A percentile compares a stretch with the other conserved stretches of the same genome.
Evolutionary conservation across 2,113 vertebrate genomes (phyloP).

Genomic region (Antechinus stuartii): DNA sequence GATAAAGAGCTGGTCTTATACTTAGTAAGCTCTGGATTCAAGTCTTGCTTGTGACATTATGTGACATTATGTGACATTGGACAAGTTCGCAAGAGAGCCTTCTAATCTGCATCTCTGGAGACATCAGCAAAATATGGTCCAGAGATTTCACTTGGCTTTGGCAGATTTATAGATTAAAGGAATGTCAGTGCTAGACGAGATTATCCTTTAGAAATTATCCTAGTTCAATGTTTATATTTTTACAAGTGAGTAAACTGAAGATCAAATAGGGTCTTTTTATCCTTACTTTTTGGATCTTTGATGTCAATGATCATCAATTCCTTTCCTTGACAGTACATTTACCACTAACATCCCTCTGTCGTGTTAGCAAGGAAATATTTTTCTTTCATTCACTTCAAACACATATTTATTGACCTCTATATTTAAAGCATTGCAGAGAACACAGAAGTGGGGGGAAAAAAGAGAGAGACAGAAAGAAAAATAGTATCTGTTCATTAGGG

Average conservation of each 20-base stretch:
- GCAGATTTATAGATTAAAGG: not conserved
- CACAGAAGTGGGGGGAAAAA: not conserved
- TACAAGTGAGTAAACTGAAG: not conserved
- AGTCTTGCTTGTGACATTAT: not conserved
- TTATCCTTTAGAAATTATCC: not conserved
- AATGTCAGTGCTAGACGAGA: not conserved
- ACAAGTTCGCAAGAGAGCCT: not conserved
- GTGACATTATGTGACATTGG: not conserved
- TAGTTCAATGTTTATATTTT: not conserved
- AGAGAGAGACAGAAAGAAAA: not conserved
- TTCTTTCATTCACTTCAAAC: not conserved
- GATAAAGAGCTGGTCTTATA: slow-evolving; percentile 6
- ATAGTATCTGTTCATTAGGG: not conserved
- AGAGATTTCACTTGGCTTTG: not conserved
- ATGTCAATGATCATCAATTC: not conserved
- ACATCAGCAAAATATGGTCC: not conserved
- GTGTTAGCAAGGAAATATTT: not conserved
- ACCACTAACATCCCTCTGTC: not conserved
- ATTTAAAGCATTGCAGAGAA: not conserved
- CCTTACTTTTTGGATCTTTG: not conserved
- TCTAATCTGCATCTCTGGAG: not conserved
- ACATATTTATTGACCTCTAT: not conserved
- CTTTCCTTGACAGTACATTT: not conserved
- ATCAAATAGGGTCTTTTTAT: not conserved
- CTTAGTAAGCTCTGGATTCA: not conserved